Base-by-base conservation (phyloP, 2,888 invertebrate species). In the Nomada hirtipes region DNA sequence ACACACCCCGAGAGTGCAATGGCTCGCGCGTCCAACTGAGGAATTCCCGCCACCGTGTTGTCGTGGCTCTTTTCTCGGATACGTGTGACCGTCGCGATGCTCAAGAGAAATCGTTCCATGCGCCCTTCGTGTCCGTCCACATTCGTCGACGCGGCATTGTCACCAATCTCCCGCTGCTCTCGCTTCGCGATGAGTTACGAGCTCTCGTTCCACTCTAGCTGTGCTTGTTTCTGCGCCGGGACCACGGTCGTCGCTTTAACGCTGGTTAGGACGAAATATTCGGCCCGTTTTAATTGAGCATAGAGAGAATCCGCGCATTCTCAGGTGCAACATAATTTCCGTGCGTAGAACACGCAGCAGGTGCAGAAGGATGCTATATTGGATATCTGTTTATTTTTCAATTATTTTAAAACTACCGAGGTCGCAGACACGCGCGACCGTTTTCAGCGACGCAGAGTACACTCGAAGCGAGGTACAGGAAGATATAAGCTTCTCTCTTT, bases 1-100 rank as follows among this genome's bases (percentile, higher is more conserved):
- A 91, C 87, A 84, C 83, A 57, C 80, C 55, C 77, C 72, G 76
- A 59, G 84, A 81, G 86, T 88, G 84, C 88, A 85, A 86, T 84
- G 87, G 85, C 85, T 79, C 82, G 79, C 73, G 69, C 72, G 52
- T 68, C 69, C 65, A 75, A 71, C 64, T 29, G 67, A 72, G 78
- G 83, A 85, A 73, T 85, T 83, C 77, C 57, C 73, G 64, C 11
- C 36, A 53, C 36, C 71, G 15, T 47, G 47, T n/a, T n/a, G 52
- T 23, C 42, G 50, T 11, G 44, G 65, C 59, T 77, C 64, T 83
- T 79, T 79, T 76, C 76, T 64, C 68, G 55, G 68, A 73, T 68
- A 55, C 13, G 26, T 44, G 68, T 50, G 68, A 44, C 44, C 29
- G 50, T 20, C 20, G 57, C 53, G 64, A 26, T 69, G 36, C 52